Percentiles rank a stretch among this genome's conserved stretches.
Evolutionary conservation across 2,113 vertebrate species (phyloP).

Genomic region (Bucco capensis): DNA sequence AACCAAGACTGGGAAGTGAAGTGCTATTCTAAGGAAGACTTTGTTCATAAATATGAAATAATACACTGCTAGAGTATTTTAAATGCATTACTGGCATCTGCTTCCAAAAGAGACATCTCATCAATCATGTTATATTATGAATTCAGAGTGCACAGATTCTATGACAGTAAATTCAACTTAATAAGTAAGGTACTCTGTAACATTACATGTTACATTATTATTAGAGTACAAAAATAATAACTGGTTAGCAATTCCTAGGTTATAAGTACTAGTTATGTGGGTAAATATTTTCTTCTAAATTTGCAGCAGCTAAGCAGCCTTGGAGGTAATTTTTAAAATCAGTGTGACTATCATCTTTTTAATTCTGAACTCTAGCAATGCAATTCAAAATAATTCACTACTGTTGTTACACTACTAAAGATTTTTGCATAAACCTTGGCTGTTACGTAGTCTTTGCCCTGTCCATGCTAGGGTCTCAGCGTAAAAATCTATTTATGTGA

Average conservation of each 20-base stretch:
- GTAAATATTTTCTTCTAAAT: slow-evolving; percentile 44
- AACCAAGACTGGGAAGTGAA: background rate
- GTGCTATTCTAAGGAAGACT: slow-evolving; percentile 30
- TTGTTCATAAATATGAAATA: slow-evolving; percentile 47
- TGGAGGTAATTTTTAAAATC: background rate
- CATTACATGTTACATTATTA: slow-evolving; percentile 23
- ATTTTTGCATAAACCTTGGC: background rate
- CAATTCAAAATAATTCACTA: background rate
- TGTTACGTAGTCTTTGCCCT: background rate
- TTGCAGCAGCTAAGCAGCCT: background rate
- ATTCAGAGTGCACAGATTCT: slow-evolving; percentile 48
- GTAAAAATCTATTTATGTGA: background rate
- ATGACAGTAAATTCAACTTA: slow-evolving; percentile 49
- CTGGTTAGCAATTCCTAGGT: background rate
- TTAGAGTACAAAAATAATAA: slow-evolving; percentile 55
- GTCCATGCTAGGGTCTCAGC: background rate
- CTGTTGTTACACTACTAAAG: background rate
- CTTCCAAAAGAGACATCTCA: slow-evolving; percentile 58
- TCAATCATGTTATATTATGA: slow-evolving; percentile 54
- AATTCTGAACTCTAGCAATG: background rate
- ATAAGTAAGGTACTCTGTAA: slow-evolving; percentile 45
- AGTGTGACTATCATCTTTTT: background rate
- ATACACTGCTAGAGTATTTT: slow-evolving; percentile 31
- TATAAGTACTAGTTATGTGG: slow-evolving; percentile 2
- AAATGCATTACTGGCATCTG: slow-evolving; percentile 50